Evolutionary conservation across 2,797 vertebrate genomes (phyloP).

Genomic region (Pagetopsis macropterus): DNA sequence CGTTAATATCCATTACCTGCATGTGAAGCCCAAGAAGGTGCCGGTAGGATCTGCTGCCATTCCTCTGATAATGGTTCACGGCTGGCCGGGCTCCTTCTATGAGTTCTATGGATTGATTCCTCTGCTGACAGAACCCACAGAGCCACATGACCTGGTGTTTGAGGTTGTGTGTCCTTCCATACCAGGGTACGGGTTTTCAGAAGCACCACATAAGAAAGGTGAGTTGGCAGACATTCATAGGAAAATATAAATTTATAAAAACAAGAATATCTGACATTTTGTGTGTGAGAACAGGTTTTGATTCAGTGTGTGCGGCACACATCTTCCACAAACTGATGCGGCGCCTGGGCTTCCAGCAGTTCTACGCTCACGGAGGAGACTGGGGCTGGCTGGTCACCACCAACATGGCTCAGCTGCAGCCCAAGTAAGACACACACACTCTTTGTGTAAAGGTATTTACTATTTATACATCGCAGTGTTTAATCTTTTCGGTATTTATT

Average conservation of each 20-base stretch:
- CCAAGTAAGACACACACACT: conserved; percentile 78
- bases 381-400: conserved; percentile 88
- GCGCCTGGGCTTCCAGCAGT: conserved; percentile 88
- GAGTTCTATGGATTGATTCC: conserved; percentile 91
- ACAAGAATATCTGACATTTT: neutral
- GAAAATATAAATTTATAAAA: neutral
- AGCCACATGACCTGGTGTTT: conserved; percentile 75
- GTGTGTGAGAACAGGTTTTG: conserved; percentile 79
- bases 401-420: conserved; percentile 89
- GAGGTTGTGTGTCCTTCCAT: conserved; percentile 93
- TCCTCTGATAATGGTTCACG: conserved; percentile 90
- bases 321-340: conserved; percentile 92
- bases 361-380: conserved; percentile 91
- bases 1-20: conserved; percentile 89
- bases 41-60: conserved; percentile 71
- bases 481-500: neutral
- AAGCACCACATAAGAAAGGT: conserved; percentile 88
- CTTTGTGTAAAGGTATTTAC: neutral
- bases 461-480: neutral
- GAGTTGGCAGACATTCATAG: conserved; percentile 26
- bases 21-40: conserved; percentile 84
- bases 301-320: conserved; percentile 82
- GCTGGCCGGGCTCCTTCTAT: conserved; percentile 92
- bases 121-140: conserved; percentile 81
- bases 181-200: conserved; percentile 91